Base-by-base conservation (phyloP, 2,797 vertebrate species). In the Cyprinella venusta region DNA sequence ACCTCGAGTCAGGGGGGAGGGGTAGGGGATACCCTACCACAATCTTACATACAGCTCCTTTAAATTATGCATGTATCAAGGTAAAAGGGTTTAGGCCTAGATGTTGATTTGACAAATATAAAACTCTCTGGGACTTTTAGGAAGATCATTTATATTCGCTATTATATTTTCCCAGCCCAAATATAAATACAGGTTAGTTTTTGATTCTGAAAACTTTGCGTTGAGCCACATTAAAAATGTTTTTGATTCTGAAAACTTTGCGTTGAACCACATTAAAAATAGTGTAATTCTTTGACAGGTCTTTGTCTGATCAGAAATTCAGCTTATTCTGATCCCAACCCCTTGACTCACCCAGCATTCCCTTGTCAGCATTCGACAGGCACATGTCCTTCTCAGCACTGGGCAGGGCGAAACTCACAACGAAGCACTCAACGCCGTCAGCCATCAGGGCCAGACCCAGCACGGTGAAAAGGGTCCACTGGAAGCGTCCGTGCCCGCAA, bases 351-450 rank as follows among this genome's bases (percentile, higher is more conserved):
- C 98, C 98, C 81, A 99, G 92, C 95, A 98, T 92, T 72, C 98
- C 97, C 92, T 99, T 99, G 94, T 97, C 96, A 1, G 97, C 95
- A 59, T 96, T 97, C 88, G 97, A 96, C 89, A 99, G 96, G 89
- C 98, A 99, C 97, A 99, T 99, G 90, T 99, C 98, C 89, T 98
- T 98, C 92, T 99, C 98, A 0, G 98, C 98, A 40, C 97, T 99
- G 84, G 98, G 98, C 87, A 99, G 88, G 69, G 96, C 97, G 81
- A 99, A 99, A 84, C 96, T 96, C 88, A 99, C 98, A 90, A 99
- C 97, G 9, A 97, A 99, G 63, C 98, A 95, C 72, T 99, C 98
- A 83, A 99, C 98, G 0, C 98, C 98, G 5, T 99, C 98, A 0
- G 98, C 97, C 98, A 99, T 99, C 61, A 99, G 93, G 0, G 97